These are phyloP conservation scores for Zeus faber DNA, from an alignment of 2,113 vertebrate genomes.

Conservation along the genomic window DNA sequence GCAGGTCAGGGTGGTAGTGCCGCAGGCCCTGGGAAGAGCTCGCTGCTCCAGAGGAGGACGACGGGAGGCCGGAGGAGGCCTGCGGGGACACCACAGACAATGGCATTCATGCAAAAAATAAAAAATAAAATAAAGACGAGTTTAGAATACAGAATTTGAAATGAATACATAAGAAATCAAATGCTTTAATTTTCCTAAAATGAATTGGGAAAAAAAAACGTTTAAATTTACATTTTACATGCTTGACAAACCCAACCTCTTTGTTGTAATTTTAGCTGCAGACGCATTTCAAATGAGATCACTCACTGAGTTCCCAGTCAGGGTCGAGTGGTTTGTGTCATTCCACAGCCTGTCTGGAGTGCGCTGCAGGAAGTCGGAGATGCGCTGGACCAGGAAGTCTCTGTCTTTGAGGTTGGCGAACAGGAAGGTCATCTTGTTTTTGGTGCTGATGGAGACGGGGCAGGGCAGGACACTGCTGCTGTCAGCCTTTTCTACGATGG, in stretches of 20 bases:
- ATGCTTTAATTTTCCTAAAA: too few species aligned
- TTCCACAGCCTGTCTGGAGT: slow-evolving; percentile 79
- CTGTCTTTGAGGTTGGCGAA: slow-evolving; percentile 96
- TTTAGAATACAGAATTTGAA: too few species aligned
- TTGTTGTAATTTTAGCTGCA: too few species aligned
- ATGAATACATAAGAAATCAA: too few species aligned
- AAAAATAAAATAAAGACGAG: too few species aligned
- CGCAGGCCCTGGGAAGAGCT: slow-evolving; percentile 37
- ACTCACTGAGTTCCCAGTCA: slow-evolving; percentile 38
- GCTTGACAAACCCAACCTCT: too few species aligned
- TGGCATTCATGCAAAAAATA: neutral
- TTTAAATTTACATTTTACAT: too few species aligned
- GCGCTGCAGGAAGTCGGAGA: slow-evolving; percentile 96
- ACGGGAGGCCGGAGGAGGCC: slow-evolving; percentile 27
- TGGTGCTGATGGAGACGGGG: slow-evolving; percentile 96
- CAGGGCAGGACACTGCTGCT: slow-evolving; percentile 93
- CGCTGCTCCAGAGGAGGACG: slow-evolving; percentile 35
- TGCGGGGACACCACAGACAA: neutral
- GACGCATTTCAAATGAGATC: too few species aligned
- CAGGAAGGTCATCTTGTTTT: slow-evolving; percentile 96
- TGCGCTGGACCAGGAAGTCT: slow-evolving; percentile 93
- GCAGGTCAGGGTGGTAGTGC: slow-evolving; percentile 72
- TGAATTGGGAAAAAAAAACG: too few species aligned
- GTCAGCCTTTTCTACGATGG: slow-evolving; percentile 95
- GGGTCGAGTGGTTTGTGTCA: slow-evolving; percentile 23